Conservation (phyloP, 2,113 vertebrate species). For the Oncorhynchus gorbuscha region DNA sequence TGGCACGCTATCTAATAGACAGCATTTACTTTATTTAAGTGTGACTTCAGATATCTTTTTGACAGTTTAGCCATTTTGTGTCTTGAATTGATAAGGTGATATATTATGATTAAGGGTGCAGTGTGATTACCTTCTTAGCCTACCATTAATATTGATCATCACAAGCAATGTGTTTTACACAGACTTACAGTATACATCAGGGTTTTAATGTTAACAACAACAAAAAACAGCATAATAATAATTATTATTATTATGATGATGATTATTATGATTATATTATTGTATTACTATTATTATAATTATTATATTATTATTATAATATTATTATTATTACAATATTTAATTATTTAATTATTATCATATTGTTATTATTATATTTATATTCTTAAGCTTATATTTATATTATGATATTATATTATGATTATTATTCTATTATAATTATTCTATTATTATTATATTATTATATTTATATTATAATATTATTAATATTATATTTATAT, state of each 20-base stretch:
- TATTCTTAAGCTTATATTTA: too few species aligned
- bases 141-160: conserved; percentile 69
- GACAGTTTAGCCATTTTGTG: conserved; percentile 69
- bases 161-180: conserved; percentile 51
- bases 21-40: conserved; percentile 67
- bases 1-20: conserved; percentile 72
- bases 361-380: too few species aligned
- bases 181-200: neutral
- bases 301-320: conserved; percentile 5
- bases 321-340: too few species aligned
- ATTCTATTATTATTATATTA: too few species aligned
- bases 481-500: too few species aligned
- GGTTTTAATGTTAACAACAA: neutral
- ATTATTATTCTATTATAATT: too few species aligned
- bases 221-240: neutral
- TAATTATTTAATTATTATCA: neutral
- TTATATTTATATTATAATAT: too few species aligned
- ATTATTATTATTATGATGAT: neutral
- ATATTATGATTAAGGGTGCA: conserved; percentile 68
- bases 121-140: conserved; percentile 53
- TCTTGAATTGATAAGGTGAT: conserved; percentile 71
- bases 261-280: conserved; percentile 1
- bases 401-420: too few species aligned
- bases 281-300: neutral
- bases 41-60: conserved; percentile 74